Evolutionary conservation across 2,888 invertebrate genomes (phyloP), one percentile per base, ranked within the genome.

Genomic region (Adelphocoris suturalis): DNA sequence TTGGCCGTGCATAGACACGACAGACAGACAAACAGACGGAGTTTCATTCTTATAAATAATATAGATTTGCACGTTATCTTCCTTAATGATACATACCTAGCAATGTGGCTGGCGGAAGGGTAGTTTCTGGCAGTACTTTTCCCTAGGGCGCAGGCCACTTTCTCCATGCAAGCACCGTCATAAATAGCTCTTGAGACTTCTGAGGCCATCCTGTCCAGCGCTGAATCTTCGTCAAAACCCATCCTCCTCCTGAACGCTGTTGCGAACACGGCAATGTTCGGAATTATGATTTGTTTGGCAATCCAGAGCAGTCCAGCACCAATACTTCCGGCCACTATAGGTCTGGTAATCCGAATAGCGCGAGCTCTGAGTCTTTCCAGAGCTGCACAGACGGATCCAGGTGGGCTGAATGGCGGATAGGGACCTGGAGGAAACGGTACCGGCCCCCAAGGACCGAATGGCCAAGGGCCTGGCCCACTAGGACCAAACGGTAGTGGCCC

Each of bases 101-200:
- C 88, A 19, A 88, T 47, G 13, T 88, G 80, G 0, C 55, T 47
- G 37, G 55, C 55, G 2, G 88, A 37, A 3, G 88, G 88, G 37
- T 88, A 88, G 55, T 80, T 88, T 46, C 46, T n/a, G n/a, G 68
- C 81, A 46, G 89, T 48, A n/a, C 75, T 37, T 89, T 68, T 81
- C 46, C 89, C 89, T 11, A 89, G 47, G 3, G 61, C 19, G 52
- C 89, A 89, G 19, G 89, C 89, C 9, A 89, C 68, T 75, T 84
- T 89, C 28, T 89, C 89, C 81, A 82, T 7, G 23, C 89, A 89
- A 2, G 57, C 47, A 12, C 82, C 89, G 27, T 89, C 46, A 3
- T 61, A 23, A 28, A 89, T 23, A 19, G 82, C 89, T n/a, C 89
- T 61, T 46, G 89, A 89, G 4, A 89, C 89, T 81, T 89, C 89